Conservation (phyloP, 2,888 invertebrate genomes). For the Gymnosoma rotundatum region DNA sequence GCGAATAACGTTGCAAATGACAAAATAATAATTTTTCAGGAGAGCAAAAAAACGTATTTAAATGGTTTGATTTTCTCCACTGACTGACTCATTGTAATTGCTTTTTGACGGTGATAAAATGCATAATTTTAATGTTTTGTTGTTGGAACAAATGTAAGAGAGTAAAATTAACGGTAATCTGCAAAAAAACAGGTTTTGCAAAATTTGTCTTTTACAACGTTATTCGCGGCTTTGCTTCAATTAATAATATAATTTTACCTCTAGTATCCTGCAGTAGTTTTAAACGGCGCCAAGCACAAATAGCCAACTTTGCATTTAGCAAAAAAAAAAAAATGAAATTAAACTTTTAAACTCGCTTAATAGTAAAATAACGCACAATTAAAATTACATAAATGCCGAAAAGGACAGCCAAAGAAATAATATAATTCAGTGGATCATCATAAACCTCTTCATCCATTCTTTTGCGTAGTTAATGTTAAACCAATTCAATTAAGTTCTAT, state of each 20-base stretch:
- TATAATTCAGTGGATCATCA: slow-evolving; percentile 40
- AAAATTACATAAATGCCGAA: slow-evolving; percentile 42
- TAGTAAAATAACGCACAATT: slow-evolving; percentile 32
- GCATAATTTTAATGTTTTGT: too few species aligned
- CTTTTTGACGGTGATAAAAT: too few species aligned
- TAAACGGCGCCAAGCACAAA: slow-evolving; percentile 24
- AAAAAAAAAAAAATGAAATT: not conserved
- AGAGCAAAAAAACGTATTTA: too few species aligned
- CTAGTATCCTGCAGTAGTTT: not conserved
- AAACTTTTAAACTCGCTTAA: not conserved
- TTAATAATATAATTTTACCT: slow-evolving; percentile 31
- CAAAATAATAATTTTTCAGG: too few species aligned
- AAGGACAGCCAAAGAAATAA: slow-evolving; percentile 19
- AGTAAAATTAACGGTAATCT: too few species aligned
- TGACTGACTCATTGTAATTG: too few species aligned
- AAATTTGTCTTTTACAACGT: too few species aligned
- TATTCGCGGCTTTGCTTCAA: too few species aligned
- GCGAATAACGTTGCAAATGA: too few species aligned
- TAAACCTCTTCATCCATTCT: slow-evolving; percentile 53
- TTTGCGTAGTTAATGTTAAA: not conserved
- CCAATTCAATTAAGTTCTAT: not conserved
- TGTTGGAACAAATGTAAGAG: too few species aligned
- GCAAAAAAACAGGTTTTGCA: too few species aligned
- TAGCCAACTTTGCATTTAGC: slow-evolving; percentile 20
- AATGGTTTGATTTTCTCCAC: too few species aligned